Evolutionary conservation across 2,888 invertebrate species (phyloP), one percentile per base, ranked within the genome.

Genomic region (Anorthoa munda): DNA sequence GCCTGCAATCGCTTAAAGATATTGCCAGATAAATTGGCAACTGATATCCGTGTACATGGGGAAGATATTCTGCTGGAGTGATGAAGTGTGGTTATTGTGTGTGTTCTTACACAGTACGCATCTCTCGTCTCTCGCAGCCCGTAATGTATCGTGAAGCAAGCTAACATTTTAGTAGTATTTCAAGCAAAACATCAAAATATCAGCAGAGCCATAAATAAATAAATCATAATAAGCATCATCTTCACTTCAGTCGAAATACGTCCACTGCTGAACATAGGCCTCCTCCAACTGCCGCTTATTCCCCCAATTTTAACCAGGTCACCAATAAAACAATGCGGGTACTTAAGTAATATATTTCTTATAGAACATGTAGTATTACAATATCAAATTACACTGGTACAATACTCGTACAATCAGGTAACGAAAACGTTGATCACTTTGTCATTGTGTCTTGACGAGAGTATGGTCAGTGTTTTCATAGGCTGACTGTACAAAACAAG

Each of bases 301-400:
- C 31, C 7, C 31, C 31, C 7, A 31, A 31, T 5, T 0, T 31
- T 31, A 31, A 31, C 31, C 31, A 31, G 39, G 39, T 39, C 39
- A 39, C 9, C 9, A 39, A 39, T 39, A 67, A 78, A 79, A 79
- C 50, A 79, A 50, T 23, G 11, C 4, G 1, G 23, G 48, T 65
- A 39, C 73, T 79, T 79, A 68, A 21, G 60, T 46, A 0, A 60
- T 78, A 68, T 78, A 73, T 63, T 73, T 78, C 63, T 79, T 72
- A 68, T 21, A 65, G 23, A 55, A 67, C 21, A 53, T 1, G 46
- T 66, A 66, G 39, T 68, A 79, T 61, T 79, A 79, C 73, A 79
- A 78, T 72, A 78, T 72, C 79, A 78, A 78, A 61, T 64, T 77
- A 78, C 78, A 77, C 66, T 66, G 77, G 77, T 66, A 51, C 21